Conservation (phyloP, 1,140 invertebrate species). For the Drosophila mauritiana region DNA sequence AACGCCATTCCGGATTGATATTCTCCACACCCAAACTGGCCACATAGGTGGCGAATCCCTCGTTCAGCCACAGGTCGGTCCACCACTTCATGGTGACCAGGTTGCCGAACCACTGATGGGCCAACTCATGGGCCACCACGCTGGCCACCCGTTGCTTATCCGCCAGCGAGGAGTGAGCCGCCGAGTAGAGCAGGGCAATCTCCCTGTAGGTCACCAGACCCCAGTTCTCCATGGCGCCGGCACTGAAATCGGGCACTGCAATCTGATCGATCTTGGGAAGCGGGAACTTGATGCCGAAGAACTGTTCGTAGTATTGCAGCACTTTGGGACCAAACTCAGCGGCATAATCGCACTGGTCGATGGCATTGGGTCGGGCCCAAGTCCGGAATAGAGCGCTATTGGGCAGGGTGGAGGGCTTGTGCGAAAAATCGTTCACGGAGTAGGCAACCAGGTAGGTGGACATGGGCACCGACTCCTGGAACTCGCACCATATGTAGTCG, state of each 20-base stretch:
- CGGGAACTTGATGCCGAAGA: slow-evolving; percentile 89
- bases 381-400: slow-evolving; percentile 87
- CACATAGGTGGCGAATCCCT: slow-evolving; percentile 93
- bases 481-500: slow-evolving; percentile 88
- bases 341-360: slow-evolving; percentile 88
- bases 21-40: slow-evolving; percentile 87
- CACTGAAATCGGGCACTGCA: slow-evolving; percentile 92
- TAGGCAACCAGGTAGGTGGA: slow-evolving; percentile 93
- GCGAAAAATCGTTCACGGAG: slow-evolving; percentile 90
- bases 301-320: slow-evolving; percentile 88
- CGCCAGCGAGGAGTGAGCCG: slow-evolving; percentile 86
- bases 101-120: slow-evolving; percentile 93
- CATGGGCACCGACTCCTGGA: slow-evolving; percentile 90
- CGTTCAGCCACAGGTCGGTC: slow-evolving; percentile 94
- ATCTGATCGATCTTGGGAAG: slow-evolving; percentile 90
- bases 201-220: slow-evolving; percentile 86
- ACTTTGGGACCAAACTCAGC: slow-evolving; percentile 86
- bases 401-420: slow-evolving; percentile 89
- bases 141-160: slow-evolving; percentile 88
- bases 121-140: slow-evolving; percentile 90
- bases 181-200: slow-evolving; percentile 74
- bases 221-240: slow-evolving; percentile 92
- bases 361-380: slow-evolving; percentile 89
- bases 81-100: slow-evolving; percentile 93
- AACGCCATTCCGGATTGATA: slow-evolving; percentile 88